These are phyloP conservation scores for Gymnocephalus cernua DNA, from an alignment of 2,113 vertebrate species.

Conservation along the genomic window DNA sequence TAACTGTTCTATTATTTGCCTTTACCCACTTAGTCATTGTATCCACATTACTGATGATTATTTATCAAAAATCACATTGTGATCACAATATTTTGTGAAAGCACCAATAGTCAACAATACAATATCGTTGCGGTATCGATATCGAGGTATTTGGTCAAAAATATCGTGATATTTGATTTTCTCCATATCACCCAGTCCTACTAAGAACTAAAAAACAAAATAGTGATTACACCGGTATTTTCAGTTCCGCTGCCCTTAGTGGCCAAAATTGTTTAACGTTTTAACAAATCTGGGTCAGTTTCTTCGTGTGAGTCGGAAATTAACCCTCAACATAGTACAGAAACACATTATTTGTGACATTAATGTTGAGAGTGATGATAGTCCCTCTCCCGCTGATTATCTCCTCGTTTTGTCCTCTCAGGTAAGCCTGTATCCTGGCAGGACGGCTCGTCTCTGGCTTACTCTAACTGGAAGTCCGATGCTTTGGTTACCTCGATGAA, in stretches of 20 bases:
- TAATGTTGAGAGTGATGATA: background rate
- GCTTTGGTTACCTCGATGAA: background rate
- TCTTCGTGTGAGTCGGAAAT: background rate
- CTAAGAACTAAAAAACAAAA: background rate
- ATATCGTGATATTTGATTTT: no score
- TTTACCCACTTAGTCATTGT: no score
- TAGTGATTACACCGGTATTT: background rate
- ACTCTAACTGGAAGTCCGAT: conserved; percentile 85
- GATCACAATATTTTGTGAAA: no score
- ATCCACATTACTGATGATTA: no score
- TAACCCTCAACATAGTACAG: background rate
- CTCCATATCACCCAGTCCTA: no score
- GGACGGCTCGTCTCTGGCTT: conserved; percentile 88
- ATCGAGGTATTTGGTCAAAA: no score
- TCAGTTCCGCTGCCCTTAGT: background rate
- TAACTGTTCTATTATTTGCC: no score
- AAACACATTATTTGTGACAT: background rate
- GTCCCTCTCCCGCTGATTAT: background rate
- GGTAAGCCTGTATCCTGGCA: conserved; percentile 82
- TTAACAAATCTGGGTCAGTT: background rate
- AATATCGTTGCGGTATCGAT: no score
- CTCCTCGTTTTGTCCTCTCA: conserved; percentile 21
- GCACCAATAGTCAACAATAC: no score
- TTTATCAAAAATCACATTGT: no score
- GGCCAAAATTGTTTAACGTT: background rate